Conservation (phyloP, 2,797 vertebrate genomes). For the Numenius phaeopus region DNA sequence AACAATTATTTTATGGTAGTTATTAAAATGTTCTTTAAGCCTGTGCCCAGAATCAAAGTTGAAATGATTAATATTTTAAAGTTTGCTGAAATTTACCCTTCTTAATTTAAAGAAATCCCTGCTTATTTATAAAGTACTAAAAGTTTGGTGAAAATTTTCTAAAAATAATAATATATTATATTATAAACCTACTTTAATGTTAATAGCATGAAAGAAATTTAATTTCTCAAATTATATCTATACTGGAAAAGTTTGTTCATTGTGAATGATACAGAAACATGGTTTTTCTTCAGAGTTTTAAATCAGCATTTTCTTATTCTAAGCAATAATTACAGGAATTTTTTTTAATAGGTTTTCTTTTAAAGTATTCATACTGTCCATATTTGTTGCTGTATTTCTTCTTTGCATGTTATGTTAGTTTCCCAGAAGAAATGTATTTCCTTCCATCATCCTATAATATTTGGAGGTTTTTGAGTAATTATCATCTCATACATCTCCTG, state of each 20-base stretch:
- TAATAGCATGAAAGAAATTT: background rate
- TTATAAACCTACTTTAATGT: background rate
- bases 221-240: background rate
- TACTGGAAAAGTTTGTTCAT: background rate
- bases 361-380: background rate
- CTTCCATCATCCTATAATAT: background rate
- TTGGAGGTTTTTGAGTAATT: background rate
- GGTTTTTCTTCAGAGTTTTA: background rate
- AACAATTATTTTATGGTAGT: conserved; percentile 4
- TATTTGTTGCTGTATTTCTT: background rate
- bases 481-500: background rate
- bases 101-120: background rate
- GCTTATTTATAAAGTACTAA: background rate
- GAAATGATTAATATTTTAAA: background rate
- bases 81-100: background rate
- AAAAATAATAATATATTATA: background rate
- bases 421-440: background rate
- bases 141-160: background rate
- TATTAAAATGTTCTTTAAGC: background rate
- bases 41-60: background rate
- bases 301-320: background rate
- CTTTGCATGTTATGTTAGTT: background rate
- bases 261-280: background rate
- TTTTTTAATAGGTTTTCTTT: background rate
- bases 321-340: background rate